Evolutionary conservation across 2,888 invertebrate genomes (phyloP).

Genomic region (Agrilus biguttatus): DNA sequence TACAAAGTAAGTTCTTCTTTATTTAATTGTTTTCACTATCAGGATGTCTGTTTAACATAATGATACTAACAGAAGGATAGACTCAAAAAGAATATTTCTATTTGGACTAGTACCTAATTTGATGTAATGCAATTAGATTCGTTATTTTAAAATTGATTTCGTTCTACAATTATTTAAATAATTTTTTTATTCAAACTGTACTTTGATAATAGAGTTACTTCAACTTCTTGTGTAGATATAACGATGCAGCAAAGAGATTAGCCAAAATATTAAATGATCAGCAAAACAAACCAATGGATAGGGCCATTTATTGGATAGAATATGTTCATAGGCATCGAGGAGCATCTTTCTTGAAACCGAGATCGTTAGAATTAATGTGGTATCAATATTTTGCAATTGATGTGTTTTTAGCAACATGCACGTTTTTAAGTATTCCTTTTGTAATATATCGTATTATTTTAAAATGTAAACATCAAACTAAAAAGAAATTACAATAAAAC

Average conservation of each 20-base stretch:
- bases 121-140: too few species aligned
- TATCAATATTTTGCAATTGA: slow-evolving; percentile 11
- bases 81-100: too few species aligned
- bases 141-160: not conserved
- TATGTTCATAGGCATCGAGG: slow-evolving; percentile 15
- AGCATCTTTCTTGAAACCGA: slow-evolving; percentile 11
- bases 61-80: too few species aligned
- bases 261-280: slow-evolving; percentile 13
- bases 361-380: slow-evolving; percentile 10
- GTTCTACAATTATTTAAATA: not conserved
- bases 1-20: slow-evolving; percentile 1
- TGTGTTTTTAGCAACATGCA: not conserved
- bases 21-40: too few species aligned
- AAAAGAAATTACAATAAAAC: too few species aligned
- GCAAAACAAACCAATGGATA: slow-evolving; percentile 13
- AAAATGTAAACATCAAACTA: too few species aligned
- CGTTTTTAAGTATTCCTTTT: too few species aligned
- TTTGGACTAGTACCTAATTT: too few species aligned
- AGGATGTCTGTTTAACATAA: too few species aligned
- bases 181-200: too few species aligned
- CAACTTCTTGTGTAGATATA: slow-evolving; percentile 7
- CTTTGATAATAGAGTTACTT: too few species aligned
- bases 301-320: slow-evolving; percentile 15
- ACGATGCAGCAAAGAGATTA: slow-evolving; percentile 9
- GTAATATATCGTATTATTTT: too few species aligned